phyloP scores from a whole-genome alignment of 1,140 invertebrate species.

The Bombyx mori region ASM3026992v2 NC_085127.1:7161001-7161500 shows the following conservation, averaged over 20 bases:
- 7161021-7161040: too few species aligned
- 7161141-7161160: slow-evolving; percentile 3
- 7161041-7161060: too few species aligned
- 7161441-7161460: too few species aligned
- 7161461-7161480: too few species aligned
- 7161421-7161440: too few species aligned
- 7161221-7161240: slow-evolving; percentile 24
- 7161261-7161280: slow-evolving; percentile 33
- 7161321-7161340: slow-evolving; percentile 48
- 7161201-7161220: slow-evolving; percentile 9
- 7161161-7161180: background rate
- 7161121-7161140: background rate
- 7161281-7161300: slow-evolving; percentile 29
- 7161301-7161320: slow-evolving; percentile 57
- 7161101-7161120: background rate
- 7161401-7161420: too few species aligned
- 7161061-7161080: too few species aligned
- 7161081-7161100: background rate
- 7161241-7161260: slow-evolving; percentile 39
- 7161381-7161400: too few species aligned
- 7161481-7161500: too few species aligned
- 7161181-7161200: slow-evolving; percentile 3
- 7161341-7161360: slow-evolving; percentile 11
- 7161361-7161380: too few species aligned
- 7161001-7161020: too few species aligned